Evolutionary conservation across 2,797 vertebrate species (phyloP), one percentile per base, ranked within the genome.

Genomic region (Poecilia picta): DNA sequence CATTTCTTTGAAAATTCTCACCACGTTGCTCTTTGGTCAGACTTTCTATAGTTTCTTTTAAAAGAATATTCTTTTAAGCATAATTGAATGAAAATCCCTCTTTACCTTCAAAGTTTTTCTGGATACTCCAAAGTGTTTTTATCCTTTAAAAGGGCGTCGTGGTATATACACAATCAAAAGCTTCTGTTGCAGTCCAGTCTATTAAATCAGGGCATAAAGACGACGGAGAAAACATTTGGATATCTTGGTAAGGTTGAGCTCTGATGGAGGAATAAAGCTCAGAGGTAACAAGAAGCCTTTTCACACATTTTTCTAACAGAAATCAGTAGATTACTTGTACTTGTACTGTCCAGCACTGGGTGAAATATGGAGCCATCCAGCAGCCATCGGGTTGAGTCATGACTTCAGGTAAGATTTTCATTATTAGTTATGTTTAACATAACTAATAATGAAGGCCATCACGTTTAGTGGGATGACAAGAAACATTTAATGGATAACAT

Each of bases 321-420:
- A 87, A 82, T 83, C 83, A 90, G 82, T 91, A 90, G 91, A 92
- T 90, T 93, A 89, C 74, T 75, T 85, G 75, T 80, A 85, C n/a
- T n/a, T n/a, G n/a, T n/a, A n/a, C n/a, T n/a, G n/a, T 72, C 43
- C 13, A 47, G 45, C 16, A 3, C 15, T 49, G 28, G 2, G 46
- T 36, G 1, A 66, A 11, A 66, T 64, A 18, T 10, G 15, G 59
- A 64, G 15, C 5, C n/a, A 57, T 57, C 55, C 11, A 57, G 25
- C 7, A 64, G 31, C 51, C 15, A 33, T 64, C 4, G n/a, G 59
- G 59, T 64, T 62, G 28, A 62, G 8, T 62, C 28, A 16, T 33
- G 51, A 53, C 23, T 53, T 53, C 51, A 25, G 20, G 23, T 53
- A 10, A 53, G 8, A 31, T 33, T 31, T 62, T 33, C 5, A 31